phyloP scores from a whole-genome alignment of 2,888 invertebrate genomes.

The Hyppa rectilinea region DNA sequence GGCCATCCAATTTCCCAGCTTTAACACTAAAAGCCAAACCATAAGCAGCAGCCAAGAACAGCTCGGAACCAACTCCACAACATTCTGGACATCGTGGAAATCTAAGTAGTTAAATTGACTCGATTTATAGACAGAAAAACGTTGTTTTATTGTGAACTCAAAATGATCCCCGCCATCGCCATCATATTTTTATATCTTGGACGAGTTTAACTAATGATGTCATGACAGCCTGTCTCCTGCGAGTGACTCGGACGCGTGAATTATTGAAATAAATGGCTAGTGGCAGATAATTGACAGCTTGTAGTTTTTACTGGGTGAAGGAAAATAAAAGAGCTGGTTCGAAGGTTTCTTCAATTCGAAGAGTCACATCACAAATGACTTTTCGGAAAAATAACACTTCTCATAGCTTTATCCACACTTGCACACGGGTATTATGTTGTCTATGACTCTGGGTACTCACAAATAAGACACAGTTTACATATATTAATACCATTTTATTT shows the following conservation, averaged over 20 bases:
- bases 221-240: conserved; percentile 48
- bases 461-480: background rate
- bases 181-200: background rate
- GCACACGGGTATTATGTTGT: background rate
- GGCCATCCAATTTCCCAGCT: background rate
- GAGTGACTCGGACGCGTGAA: background rate
- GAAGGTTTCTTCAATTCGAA: background rate
- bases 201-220: conserved; percentile 47
- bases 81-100: background rate
- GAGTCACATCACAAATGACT: background rate
- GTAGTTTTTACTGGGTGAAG: background rate
- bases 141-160: background rate
- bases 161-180: too few species aligned
- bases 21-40: too few species aligned
- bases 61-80: background rate
- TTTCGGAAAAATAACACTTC: background rate
- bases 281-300: conserved; percentile 29
- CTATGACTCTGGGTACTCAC: background rate
- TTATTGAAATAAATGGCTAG: conserved; percentile 4
- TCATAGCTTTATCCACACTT: background rate
- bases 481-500: conserved; percentile 27
- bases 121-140: background rate
- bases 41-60: background rate
- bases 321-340: background rate
- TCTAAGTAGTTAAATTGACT: background rate